Evolutionary conservation across 2,888 invertebrate species (phyloP), one percentile per base, ranked within the genome.

Genomic region (Diadromus collaris): DNA sequence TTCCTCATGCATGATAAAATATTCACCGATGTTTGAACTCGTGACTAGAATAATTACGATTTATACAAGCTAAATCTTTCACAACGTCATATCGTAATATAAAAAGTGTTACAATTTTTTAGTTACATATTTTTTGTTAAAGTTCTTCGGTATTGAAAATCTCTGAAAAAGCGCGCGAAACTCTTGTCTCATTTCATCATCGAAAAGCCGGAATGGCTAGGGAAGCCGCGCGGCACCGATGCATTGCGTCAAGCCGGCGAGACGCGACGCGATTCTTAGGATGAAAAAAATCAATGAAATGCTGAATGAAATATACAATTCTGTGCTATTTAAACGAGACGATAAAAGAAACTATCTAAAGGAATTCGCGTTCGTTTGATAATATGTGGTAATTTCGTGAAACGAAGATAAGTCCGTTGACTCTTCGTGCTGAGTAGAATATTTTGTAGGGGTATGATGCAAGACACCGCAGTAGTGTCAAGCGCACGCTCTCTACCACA

Each of bases 271-370:
- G 27, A n/a, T n/a, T 34, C 6, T 13, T 41, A 5, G 5, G 38
- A 41, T 16, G 16, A 16, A n/a, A 51, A 72, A 72, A 72, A 72
- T 72, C 72, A 54, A 72, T 72, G 29, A 64, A 44, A 29, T 7
- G 29, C 19, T 38, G 29, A 63, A 27, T 32, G 61, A 41, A 54
- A 72, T 27, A 6, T 41, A 27, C 27, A 3, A 21, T 9, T 19
- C n/a, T 6, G 3, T 7, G 51, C 6, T 27, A 2, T 2, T 9
- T 6, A 44, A 68, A 34, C 2, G 21, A 60, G 7, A 21, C 34
- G 34, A 16, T 56, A 29, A 29, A 27, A 16, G 16, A 29, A 16
- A 27, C 29, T 2, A 38, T 46, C 5, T 44, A 16, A 54, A n/a
- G 16, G 6, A 54, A 29, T 16, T 16, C 6, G 13, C 21, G 13